Base-by-base conservation (phyloP, 2,797 vertebrate genomes). In the Hypotaenidia philippensis region DNA sequence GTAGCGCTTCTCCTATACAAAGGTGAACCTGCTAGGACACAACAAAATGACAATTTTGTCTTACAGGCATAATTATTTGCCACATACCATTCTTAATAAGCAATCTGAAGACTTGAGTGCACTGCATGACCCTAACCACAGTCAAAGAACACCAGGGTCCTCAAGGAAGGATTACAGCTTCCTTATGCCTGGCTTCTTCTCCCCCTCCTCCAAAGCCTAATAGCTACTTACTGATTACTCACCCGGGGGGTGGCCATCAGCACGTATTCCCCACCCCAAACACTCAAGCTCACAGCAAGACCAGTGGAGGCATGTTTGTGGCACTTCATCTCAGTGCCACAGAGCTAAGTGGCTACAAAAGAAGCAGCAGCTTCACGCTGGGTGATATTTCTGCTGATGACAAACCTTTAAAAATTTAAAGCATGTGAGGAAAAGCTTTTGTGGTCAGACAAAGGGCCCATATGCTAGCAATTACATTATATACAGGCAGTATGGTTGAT, bases 331-430 rank as follows among this genome's bases (percentile, higher is more conserved):
- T 0, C 81, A 12, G 27, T 23, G 41, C 50, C 65, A 64, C 34
- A 4, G 3, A 27, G 31, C 8, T 45, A 70, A 87, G 20, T 4
- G 31, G 45, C 61, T 55, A 55, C 38, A 75, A 44, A 59, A 45
- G 34, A 36, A 84, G 74, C 45, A 80, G 52, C 31, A 40, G 23
- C n/a, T 72, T 70, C 47, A 6, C 6, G 36, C 52, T 66, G 57
- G 13, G 72, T 7, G 41, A n/a, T 84, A 69, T 82, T 92, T 94
- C 85, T 94, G 87, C 49, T 59, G 72, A 95, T 65, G 82, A 76
- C 59, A 74, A 88, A 89, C 60, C 59, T 90, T 92, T 72, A 70
- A 93, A 93, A 93, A 76, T 79, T n/a, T 87, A 79, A 95, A 88
- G 72, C 52, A 83, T 0, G 1, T 29, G 72, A 94, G 91, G 81